A percentile compares a stretch with the other conserved stretches of the same genome.
phyloP scores from a whole-genome alignment of 2,797 vertebrate species.

The Scyliorhinus canicula region DNA sequence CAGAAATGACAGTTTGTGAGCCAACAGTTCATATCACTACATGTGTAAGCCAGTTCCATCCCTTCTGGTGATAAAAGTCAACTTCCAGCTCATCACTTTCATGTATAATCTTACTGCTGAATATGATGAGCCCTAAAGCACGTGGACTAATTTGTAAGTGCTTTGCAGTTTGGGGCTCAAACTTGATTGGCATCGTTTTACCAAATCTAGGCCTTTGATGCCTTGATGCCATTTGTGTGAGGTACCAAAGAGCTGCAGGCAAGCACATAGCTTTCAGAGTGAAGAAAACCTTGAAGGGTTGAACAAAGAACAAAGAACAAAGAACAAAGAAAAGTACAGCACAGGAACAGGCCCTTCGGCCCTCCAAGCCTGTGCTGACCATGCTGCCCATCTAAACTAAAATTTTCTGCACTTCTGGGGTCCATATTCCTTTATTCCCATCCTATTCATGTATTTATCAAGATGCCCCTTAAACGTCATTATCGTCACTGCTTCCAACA shows the following conservation, averaged over 20 bases:
- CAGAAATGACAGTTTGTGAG: neutral
- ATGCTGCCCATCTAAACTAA: no score
- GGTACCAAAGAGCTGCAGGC: neutral
- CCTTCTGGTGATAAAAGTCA: neutral
- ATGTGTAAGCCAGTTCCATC: neutral
- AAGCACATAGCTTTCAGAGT: neutral
- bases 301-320: no score
- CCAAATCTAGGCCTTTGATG: neutral
- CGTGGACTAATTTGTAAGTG: neutral
- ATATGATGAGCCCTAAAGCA: neutral
- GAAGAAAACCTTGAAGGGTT: neutral
- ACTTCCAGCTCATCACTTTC: neutral
- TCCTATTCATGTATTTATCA: no score
- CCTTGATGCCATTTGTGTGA: neutral
- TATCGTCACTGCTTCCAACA: no score
- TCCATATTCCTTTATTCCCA: no score
- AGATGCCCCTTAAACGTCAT: no score
- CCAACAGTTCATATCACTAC: neutral
- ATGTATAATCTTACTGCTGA: neutral
- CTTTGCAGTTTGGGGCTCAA: neutral
- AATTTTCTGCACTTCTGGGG: no score
- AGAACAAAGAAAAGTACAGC: no score
- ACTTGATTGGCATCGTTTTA: neutral
- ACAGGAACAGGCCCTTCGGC: no score
- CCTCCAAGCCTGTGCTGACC: no score